phyloP scores from a whole-genome alignment of 2,888 invertebrate genomes.

The Neoaliturus tenellus region DNA sequence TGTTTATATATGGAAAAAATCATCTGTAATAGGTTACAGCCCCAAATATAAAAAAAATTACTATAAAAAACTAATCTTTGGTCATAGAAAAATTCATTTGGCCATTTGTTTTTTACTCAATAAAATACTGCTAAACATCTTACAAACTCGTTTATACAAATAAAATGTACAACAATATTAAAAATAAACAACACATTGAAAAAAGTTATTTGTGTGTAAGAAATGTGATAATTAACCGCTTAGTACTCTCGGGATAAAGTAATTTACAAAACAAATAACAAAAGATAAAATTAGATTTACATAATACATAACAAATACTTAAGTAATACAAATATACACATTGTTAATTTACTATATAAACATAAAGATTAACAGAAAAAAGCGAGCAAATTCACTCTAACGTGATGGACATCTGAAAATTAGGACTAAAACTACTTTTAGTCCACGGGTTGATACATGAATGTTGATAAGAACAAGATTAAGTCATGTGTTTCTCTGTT shows the following conservation, averaged over 20 bases:
- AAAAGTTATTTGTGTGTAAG: neutral
- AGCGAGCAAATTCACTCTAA: neutral
- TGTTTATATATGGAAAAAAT: too few relatives aligned
- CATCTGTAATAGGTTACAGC: neutral
- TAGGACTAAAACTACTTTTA: too few relatives aligned
- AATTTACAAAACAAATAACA: constrained; percentile 55
- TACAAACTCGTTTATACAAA: constrained; percentile 46
- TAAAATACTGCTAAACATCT: constrained; percentile 50
- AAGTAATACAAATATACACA: constrained; percentile 57
- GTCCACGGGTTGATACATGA: neutral
- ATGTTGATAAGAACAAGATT: too few relatives aligned
- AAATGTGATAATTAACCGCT: constrained; percentile 31
- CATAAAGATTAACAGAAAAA: constrained; percentile 34
- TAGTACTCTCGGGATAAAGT: constrained; percentile 33
- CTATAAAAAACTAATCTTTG: constrained; percentile 56
- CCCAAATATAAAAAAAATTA: constrained; percentile 10
- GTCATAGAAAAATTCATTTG: constrained; percentile 55
- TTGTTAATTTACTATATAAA: constrained; percentile 31
- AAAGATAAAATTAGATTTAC: constrained; percentile 40
- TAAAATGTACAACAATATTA: constrained; percentile 40
- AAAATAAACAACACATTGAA: neutral
- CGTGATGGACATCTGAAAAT: neutral
- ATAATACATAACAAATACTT: constrained; percentile 54
- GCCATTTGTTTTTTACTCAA: constrained; percentile 38
- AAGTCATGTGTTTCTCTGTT: too few relatives aligned